Percentiles rank a stretch among this genome's conserved stretches.
Evolutionary conservation across 2,888 invertebrate species (phyloP).

Genomic region (Elgonia sp.): DNA sequence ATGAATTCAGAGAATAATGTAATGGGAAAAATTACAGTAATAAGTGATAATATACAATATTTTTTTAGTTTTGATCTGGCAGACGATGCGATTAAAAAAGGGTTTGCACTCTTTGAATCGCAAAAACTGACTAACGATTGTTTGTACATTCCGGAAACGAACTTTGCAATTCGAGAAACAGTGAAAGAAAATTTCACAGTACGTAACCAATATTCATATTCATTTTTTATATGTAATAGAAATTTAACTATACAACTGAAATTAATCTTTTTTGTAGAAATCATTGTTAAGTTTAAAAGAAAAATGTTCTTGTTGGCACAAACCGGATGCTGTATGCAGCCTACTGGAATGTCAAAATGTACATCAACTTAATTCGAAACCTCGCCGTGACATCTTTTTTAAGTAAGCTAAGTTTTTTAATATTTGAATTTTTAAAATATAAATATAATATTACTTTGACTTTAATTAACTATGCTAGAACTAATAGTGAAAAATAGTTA

Average conservation of each 20-base stretch:
- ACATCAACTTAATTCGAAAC: conserved; percentile 73
- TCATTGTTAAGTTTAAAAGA: conserved; percentile 74
- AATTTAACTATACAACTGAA: neutral
- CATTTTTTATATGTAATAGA: conserved; percentile 8
- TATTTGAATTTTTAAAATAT: neutral
- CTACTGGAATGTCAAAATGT: conserved; percentile 78
- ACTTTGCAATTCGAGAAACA: conserved; percentile 77
- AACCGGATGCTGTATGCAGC: conserved; percentile 81
- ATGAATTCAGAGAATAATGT: too few species aligned
- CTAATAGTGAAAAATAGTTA: too few species aligned
- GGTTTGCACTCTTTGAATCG: conserved; percentile 72
- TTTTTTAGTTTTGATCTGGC: conserved; percentile 80
- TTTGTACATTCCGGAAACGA: conserved; percentile 79
- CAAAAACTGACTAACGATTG: conserved; percentile 35
- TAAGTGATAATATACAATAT: neutral
- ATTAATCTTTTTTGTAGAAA: conserved; percentile 65
- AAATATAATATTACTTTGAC: neutral
- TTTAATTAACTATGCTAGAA: too few species aligned
- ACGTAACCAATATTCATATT: conserved; percentile 33
- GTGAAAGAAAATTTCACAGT: conserved; percentile 76
- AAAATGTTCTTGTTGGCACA: conserved; percentile 78
- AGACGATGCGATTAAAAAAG: conserved; percentile 70
- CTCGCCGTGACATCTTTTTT: conserved; percentile 80
- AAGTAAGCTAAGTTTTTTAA: conserved; percentile 70
- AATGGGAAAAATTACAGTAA: too few species aligned